Evolutionary conservation across 2,888 invertebrate genomes (phyloP), one percentile per base, ranked within the genome.

Genomic region (Abrostola triplasia): DNA sequence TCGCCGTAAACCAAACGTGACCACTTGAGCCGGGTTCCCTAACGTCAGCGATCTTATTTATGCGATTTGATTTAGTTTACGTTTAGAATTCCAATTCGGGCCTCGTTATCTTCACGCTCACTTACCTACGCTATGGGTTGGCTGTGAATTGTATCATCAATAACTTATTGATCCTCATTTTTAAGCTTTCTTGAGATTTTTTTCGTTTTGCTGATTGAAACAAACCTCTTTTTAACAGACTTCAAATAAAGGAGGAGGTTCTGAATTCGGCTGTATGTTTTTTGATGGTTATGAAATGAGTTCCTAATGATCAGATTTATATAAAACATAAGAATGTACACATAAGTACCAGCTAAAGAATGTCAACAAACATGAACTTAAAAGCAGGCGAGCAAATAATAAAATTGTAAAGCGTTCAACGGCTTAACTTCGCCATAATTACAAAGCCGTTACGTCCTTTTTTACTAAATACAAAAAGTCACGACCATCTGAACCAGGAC

Each of bases 11-110:
- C 42, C 59, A 71, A 67, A 73, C 72, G 76, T 75, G 73, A 61
- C 76, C 72, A 64, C 76, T 73, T 52, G 47, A 73, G 13, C 13
- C 5, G 38, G 47, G 36, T 47, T 73, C 50, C 58, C 51, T 59
- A 70, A 71, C 44, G 71, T 73, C 63, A 75, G 66, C 66, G 52
- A 73, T 56, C 71, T 75, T 73, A 73, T 73, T 75, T 75, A 73
- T 67, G 58, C 55, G 60, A 55, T 54, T 58, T 73, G 60, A 71
- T 67, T 67, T 67, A 55, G 70, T 72, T 72, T 74, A 52, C 75
- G 13, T 47, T 54, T 12, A 51, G 75, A 74, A 38, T 70, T 54
- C 36, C 24, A 47, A 63, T 13, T 10, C 1, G 49, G 55, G 64
- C 44, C 64, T 70, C 56, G 52, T 54, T 58, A 44, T 35, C 49